A percentile compares a stretch with the other conserved stretches of the same genome.
Evolutionary conservation across 2,888 invertebrate species (phyloP).

Genomic region (Thera britannica): DNA sequence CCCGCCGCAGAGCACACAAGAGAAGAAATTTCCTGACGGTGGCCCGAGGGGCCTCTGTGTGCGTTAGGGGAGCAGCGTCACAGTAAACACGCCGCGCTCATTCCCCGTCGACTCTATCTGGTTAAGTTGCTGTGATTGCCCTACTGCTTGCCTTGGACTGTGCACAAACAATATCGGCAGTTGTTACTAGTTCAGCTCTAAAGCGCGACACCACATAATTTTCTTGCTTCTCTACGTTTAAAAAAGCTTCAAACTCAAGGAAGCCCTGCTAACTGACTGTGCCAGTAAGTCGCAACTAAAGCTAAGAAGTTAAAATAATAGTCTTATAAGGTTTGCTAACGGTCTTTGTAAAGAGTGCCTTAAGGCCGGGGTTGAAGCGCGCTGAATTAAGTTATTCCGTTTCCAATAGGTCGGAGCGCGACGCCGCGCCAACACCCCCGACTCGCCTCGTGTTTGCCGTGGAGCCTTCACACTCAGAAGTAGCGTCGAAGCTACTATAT

Average conservation of each 20-base stretch:
- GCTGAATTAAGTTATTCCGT: constrained; percentile 29
- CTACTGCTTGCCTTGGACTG: background rate
- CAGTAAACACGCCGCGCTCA: constrained; percentile 10
- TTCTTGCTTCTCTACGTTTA: background rate
- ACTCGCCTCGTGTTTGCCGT: constrained; percentile 21
- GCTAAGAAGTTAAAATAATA: background rate
- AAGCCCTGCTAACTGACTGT: background rate
- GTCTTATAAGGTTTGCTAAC: background rate
- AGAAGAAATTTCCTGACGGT: background rate
- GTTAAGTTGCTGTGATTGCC: constrained; percentile 8
- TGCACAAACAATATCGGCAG: background rate
- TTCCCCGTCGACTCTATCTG: constrained; percentile 8
- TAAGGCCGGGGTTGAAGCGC: constrained; percentile 17
- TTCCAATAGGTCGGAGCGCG: constrained; percentile 29
- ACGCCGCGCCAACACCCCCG: constrained; percentile 15
- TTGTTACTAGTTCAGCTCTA: background rate
- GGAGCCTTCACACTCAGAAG: constrained; percentile 4
- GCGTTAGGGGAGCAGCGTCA: constrained; percentile 6
- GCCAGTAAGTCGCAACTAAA: background rate
- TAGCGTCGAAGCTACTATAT: background rate
- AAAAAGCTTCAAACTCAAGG: background rate
- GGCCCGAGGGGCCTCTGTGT: background rate
- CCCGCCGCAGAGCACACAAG: constrained; percentile 5
- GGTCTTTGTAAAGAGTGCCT: constrained; percentile 13
- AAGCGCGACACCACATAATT: background rate